Evolutionary conservation across 2,888 invertebrate genomes (phyloP).

Genomic region (Scaptomyza flava): DNA sequence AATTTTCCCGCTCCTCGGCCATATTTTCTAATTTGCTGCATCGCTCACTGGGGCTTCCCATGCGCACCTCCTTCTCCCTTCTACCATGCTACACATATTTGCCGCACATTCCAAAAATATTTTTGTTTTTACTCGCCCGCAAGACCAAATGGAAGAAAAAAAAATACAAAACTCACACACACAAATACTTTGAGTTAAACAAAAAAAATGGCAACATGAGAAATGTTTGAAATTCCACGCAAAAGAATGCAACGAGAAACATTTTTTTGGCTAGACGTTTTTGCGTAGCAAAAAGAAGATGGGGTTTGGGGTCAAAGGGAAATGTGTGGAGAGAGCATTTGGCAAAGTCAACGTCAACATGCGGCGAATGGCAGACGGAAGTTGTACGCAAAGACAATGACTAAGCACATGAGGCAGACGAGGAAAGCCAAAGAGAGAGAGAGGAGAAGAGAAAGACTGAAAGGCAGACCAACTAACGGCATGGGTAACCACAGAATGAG

Average conservation of each 20-base stretch:
- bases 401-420: slow-evolving; percentile 63
- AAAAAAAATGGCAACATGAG: slow-evolving; percentile 53
- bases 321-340: slow-evolving; percentile 35
- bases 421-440: slow-evolving; percentile 14
- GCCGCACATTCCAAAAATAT: slow-evolving; percentile 66
- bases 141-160: slow-evolving; percentile 10
- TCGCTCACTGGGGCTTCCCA: slow-evolving; percentile 23
- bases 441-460: slow-evolving; percentile 10
- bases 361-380: slow-evolving; percentile 70
- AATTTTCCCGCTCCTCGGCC: slow-evolving; percentile 41
- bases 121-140: slow-evolving; percentile 55
- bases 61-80: neutral
- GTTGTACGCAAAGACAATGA: slow-evolving; percentile 77
- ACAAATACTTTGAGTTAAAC: neutral
- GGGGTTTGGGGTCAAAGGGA: slow-evolving; percentile 4
- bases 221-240: slow-evolving; percentile 71
- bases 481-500: slow-evolving; percentile 9
- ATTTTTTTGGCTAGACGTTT: slow-evolving; percentile 69
- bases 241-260: slow-evolving; percentile 68
- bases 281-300: slow-evolving; percentile 57
- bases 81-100: slow-evolving; percentile 34
- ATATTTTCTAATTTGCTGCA: slow-evolving; percentile 60
- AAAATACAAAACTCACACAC: slow-evolving; percentile 8
- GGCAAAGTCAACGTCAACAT: slow-evolving; percentile 66
- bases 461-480: slow-evolving; percentile 15